Base-by-base conservation (phyloP, 2,888 invertebrate species). In the Sisyra terminalis region DNA sequence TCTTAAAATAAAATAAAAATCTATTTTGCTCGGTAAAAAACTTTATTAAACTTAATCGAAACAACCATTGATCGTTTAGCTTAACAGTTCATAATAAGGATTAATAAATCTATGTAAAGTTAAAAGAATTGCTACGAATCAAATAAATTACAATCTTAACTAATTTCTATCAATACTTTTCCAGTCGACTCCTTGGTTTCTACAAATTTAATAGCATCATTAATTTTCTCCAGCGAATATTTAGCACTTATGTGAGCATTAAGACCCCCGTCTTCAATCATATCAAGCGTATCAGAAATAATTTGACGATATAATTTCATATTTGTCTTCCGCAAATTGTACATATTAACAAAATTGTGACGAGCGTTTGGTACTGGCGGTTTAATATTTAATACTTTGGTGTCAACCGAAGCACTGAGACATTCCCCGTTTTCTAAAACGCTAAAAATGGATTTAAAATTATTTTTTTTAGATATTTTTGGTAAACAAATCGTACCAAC, bases 191-290 rank as follows among this genome's bases (percentile, higher is more conserved):
- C 71, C 49, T 68, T 65, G 18, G 70, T 65, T 44, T 65, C 58
- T 39, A 76, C 63, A 51, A 64, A 69, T 50, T 69, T 59, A 15
- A 76, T 58, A 1, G 77, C 78, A 45, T 74, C 66, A 53, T 77
- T 75, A 7, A 75, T 64, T 52, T 75, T 59, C 29, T 67, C 58
- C 38, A 79, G 58, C 24, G 65, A 60, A 53, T 69, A 73, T 40
- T 60, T 64, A 43, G 70, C 61, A 30, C 71, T 70, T 37, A 69
- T 59, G 48, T 69, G 64, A 2, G 78, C 76, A 11, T 60, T 63
- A 44, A 80, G 69, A n/a, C 75, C 58, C 15, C 70, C 70, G 49
- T 77, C 72, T 46, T 71, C 69, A 29, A 70, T 69, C 55, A 75
- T 66, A 47, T 73, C 68, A 44, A 78, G 59, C 3, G 75, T 67